These are phyloP conservation scores for Phaonia tiefii DNA, from an alignment of 2,888 invertebrate genomes.

Conservation along the genomic window DNA sequence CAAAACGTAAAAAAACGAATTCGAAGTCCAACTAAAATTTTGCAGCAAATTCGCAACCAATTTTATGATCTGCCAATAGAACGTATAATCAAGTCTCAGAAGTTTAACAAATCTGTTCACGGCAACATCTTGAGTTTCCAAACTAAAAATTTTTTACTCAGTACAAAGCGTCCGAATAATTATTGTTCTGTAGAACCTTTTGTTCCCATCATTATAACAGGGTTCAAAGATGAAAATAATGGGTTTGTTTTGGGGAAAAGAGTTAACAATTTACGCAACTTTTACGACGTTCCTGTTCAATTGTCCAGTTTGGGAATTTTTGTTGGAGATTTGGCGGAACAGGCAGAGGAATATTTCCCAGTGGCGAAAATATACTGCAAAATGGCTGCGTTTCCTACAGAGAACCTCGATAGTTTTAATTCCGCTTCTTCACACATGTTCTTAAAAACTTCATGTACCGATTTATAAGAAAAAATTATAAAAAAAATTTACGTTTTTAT, in stretches of 20 bases:
- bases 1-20: conserved; percentile 57
- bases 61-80: conserved; percentile 2
- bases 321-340: neutral
- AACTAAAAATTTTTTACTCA: conserved; percentile 47
- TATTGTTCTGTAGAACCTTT: conserved; percentile 33
- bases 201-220: neutral
- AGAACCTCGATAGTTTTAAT: neutral
- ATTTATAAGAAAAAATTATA: neutral
- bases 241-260: neutral
- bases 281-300: neutral
- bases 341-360: conserved; percentile 24
- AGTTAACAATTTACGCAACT: neutral
- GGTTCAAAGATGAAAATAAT: neutral
- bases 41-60: conserved; percentile 5
- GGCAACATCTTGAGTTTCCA: neutral
- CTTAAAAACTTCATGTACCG: neutral
- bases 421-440: conserved; percentile 13
- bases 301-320: conserved; percentile 37
- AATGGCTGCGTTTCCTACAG: conserved; percentile 23
- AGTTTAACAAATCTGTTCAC: neutral
- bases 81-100: neutral
- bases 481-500: neutral
- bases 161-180: neutral
- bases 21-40: conserved; percentile 19
- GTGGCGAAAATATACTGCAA: conserved; percentile 30